Evolutionary conservation across 1,140 invertebrate genomes (phyloP), one percentile per base, ranked within the genome.

Genomic region (Spodoptera frugiperda): DNA sequence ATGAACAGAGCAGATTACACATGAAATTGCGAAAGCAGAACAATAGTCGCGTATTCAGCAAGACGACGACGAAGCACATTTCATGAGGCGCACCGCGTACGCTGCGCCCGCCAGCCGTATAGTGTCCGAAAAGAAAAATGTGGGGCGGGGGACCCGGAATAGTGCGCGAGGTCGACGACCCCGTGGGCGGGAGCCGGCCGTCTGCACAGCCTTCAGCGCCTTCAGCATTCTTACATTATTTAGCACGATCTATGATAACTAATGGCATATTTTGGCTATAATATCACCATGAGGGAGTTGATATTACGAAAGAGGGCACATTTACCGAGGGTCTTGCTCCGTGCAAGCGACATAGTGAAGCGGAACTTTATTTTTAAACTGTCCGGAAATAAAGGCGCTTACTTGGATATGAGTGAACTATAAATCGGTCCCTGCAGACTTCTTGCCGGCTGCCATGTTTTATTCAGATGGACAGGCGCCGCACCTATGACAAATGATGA

Each of bases 111-210:
- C 84, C 82, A 87, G 84, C 84, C 84, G 80, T 79, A 72, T 85
- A 87, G 82, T 89, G 91, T 89, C 90, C 88, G 86, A 88, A 84
- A 92, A 91, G 89, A 91, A 90, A 92, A 90, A 90, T 91, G 79
- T 88, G 85, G 85, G 82, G 78, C 85, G 87, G 86, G 88, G 82
- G 83, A 78, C 80, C 82, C 81, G 85, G 80, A 78, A 76, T 79
- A 76, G 78, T 77, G 68, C 53, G 78, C 77, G 83, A 78, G 89
- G 88, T 89, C 91, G 71, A 81, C 77, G 92, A 91, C 84, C 91
- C 81, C 82, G 78, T 68, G 84, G 84, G 63, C 46, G 67, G 51
- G 70, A 74, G 68, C 44, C 71, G 68, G 63, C 19, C 54, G 63
- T 51, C 70, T 81, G 53, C 82, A 82, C 84, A 85, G 86, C 85